These are phyloP conservation scores for Chloroclystis v-ata DNA, from an alignment of 2,888 invertebrate genomes.

Conservation along the genomic window DNA sequence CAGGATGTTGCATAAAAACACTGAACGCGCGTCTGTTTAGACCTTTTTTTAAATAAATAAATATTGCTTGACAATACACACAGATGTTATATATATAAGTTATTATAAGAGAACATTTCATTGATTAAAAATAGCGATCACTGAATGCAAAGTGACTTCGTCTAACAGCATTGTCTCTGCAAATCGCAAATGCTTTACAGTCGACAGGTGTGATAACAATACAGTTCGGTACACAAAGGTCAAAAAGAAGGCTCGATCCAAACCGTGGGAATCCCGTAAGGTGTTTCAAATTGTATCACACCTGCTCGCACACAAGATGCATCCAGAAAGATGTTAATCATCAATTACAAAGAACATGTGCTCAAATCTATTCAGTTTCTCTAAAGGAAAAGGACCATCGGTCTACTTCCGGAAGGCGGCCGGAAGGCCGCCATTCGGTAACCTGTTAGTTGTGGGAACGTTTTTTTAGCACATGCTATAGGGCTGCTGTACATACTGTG, in stretches of 20 bases:
- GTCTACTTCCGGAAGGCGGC: slow-evolving; percentile 65
- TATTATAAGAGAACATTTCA: too few relatives aligned
- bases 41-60: too few relatives aligned
- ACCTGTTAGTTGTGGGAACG: slow-evolving; percentile 73
- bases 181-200: slow-evolving; percentile 2
- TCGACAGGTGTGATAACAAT: slow-evolving; percentile 19
- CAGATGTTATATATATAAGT: too few relatives aligned
- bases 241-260: slow-evolving; percentile 39
- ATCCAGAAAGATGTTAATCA: slow-evolving; percentile 62
- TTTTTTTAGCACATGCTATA: slow-evolving; percentile 55
- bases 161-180: slow-evolving; percentile 15
- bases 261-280: slow-evolving; percentile 61
- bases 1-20: slow-evolving; percentile 9
- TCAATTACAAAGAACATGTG: slow-evolving; percentile 55
- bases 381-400: slow-evolving; percentile 61
- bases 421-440: slow-evolving; percentile 70
- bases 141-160: slow-evolving; percentile 1
- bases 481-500: slow-evolving; percentile 49
- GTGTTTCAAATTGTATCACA: slow-evolving; percentile 51
- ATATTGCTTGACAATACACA: too few relatives aligned
- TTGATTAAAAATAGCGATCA: too few relatives aligned
- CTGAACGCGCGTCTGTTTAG: slow-evolving; percentile 5
- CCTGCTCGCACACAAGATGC: slow-evolving; percentile 48
- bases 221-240: slow-evolving; percentile 31
- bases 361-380: slow-evolving; percentile 58